phyloP scores from a whole-genome alignment of 2,888 invertebrate species.

The Boloria euphrosyne region DNA sequence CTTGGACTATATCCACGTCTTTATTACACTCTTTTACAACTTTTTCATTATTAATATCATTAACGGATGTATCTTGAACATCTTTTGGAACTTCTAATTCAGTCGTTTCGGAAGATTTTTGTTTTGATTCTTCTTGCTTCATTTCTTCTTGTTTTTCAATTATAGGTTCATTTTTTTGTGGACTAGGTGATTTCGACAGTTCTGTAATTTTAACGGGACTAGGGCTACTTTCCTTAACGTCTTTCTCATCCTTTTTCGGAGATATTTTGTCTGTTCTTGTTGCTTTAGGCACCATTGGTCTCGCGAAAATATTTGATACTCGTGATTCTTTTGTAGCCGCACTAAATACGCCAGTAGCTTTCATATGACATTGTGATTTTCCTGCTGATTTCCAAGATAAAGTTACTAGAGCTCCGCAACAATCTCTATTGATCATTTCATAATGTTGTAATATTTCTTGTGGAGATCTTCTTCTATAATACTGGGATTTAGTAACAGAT shows the following conservation, averaged over 20 bases:
- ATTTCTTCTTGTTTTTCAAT: slow-evolving; percentile 7
- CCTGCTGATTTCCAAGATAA: slow-evolving; percentile 66
- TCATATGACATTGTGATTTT: slow-evolving; percentile 62
- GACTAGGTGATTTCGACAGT: slow-evolving; percentile 27
- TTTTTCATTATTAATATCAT: slow-evolving; percentile 6
- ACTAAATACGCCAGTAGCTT: slow-evolving; percentile 50
- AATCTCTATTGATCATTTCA: slow-evolving; percentile 64
- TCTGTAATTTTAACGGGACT: slow-evolving; percentile 87
- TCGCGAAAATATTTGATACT: slow-evolving; percentile 59
- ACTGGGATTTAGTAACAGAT: slow-evolving; percentile 52
- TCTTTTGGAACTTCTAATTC: slow-evolving; percentile 2
- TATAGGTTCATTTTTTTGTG: slow-evolving; percentile 16
- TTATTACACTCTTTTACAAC: slow-evolving; percentile 3
- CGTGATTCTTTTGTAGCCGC: slow-evolving; percentile 51
- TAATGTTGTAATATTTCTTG: slow-evolving; percentile 53
- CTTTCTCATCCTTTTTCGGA: slow-evolving; percentile 61
- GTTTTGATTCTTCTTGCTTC: slow-evolving; percentile 6
- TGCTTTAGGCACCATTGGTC: slow-evolving; percentile 68
- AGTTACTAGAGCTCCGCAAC: slow-evolving; percentile 63
- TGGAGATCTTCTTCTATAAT: slow-evolving; percentile 60
- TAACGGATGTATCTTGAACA: neutral
- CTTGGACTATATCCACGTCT: neutral
- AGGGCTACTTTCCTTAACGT: slow-evolving; percentile 53
- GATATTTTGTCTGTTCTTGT: slow-evolving; percentile 61
- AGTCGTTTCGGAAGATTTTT: neutral